Conservation (phyloP, 2,888 invertebrate genomes). For the Drosophila testacea region DNA sequence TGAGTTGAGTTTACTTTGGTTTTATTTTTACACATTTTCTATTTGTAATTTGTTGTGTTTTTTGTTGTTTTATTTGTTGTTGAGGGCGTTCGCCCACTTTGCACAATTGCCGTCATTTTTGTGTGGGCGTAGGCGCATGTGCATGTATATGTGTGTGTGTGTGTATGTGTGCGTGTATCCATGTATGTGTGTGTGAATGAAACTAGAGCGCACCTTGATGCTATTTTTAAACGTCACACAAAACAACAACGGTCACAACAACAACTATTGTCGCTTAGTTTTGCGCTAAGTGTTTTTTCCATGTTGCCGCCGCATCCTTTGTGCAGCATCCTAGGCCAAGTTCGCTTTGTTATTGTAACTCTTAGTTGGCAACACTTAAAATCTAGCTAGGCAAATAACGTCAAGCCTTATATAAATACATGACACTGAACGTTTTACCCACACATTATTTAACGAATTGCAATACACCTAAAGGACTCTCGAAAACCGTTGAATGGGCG, state of each 20-base stretch:
- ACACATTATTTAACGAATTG: slow-evolving; percentile 51
- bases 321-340: slow-evolving; percentile 48
- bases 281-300: slow-evolving; percentile 62
- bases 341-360: slow-evolving; percentile 32
- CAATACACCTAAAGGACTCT: slow-evolving; percentile 38
- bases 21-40: slow-evolving; percentile 63
- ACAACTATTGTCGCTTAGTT: slow-evolving; percentile 64
- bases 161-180: slow-evolving; percentile 10
- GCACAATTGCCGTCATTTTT: slow-evolving; percentile 50
- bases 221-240: slow-evolving; percentile 72
- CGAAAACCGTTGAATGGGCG: slow-evolving; percentile 7
- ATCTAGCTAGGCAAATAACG: slow-evolving; percentile 61
- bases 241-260: slow-evolving; percentile 43
- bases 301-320: slow-evolving; percentile 37
- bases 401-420: slow-evolving; percentile 67
- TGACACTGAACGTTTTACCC: slow-evolving; percentile 39
- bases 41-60: slow-evolving; percentile 34
- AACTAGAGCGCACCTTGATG: slow-evolving; percentile 77
- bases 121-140: slow-evolving; percentile 45
- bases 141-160: slow-evolving; percentile 18
- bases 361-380: slow-evolving; percentile 62
- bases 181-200: slow-evolving; percentile 39
- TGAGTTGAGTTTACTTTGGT: not conserved
- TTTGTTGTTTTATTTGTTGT: slow-evolving; percentile 10
- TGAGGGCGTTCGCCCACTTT: slow-evolving; percentile 35